Percentiles rank a stretch among this genome's conserved stretches.
Evolutionary conservation across 2,113 vertebrate genomes (phyloP).

Genomic region (Antennarius striatus): DNA sequence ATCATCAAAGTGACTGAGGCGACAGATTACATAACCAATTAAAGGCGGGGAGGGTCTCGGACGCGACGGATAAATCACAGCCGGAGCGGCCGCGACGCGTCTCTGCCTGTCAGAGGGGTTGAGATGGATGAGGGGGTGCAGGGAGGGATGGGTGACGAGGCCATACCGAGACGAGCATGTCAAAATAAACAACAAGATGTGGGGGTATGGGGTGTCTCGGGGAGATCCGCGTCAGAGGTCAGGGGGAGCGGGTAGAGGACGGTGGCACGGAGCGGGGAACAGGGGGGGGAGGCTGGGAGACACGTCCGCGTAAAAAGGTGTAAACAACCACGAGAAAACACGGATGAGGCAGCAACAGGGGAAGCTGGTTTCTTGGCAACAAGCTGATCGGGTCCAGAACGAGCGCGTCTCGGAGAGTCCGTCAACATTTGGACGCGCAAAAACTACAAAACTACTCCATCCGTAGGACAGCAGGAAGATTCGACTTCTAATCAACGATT

Average conservation of each 20-base stretch:
- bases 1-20: slow-evolving; percentile 49
- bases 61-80: slow-evolving; percentile 5
- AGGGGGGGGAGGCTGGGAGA: slow-evolving; percentile 1
- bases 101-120: no score
- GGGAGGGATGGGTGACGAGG: slow-evolving; percentile 26
- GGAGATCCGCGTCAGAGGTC: slow-evolving; percentile 35
- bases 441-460: background rate
- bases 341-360: slow-evolving; percentile 41
- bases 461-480: no score
- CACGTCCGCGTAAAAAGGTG: slow-evolving; percentile 28
- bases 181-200: slow-evolving; percentile 16
- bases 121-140: background rate
- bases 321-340: slow-evolving; percentile 50
- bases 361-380: slow-evolving; percentile 61
- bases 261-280: background rate
- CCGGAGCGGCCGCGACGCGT: background rate
- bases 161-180: slow-evolving; percentile 11
- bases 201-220: background rate
- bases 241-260: slow-evolving; percentile 7
- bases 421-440: background rate
- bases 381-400: slow-evolving; percentile 6
- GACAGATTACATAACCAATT: slow-evolving; percentile 46
- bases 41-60: slow-evolving; percentile 3
- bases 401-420: background rate
- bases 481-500: no score